Base-by-base conservation (phyloP, 2,113 vertebrate genomes). In the Bagarius yarrelli region DNA sequence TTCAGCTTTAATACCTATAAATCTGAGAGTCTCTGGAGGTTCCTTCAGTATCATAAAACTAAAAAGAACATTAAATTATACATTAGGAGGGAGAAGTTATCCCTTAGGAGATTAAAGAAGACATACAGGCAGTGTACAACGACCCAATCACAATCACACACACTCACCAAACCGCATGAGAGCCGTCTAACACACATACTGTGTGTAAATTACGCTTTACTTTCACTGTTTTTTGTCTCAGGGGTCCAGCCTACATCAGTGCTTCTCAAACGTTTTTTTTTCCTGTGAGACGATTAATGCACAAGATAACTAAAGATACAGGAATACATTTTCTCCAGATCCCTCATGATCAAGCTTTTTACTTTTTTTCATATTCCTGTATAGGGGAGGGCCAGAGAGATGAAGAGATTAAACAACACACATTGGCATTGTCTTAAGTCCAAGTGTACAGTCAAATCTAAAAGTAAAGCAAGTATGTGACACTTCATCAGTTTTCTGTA, bases 31-130 rank as follows among this genome's bases (percentile, higher is more conserved):
- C 59, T 52, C 23, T 52, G 44, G n/a, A 61, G 74, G 19, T 40
- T 73, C 50, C 25, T 53, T 15, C 15, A 60, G 50, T 23, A 47
- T 67, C 19, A 16, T 40, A 52, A 40, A 15, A 30, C 57, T 44
- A n/a, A n/a, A 19, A 61, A 55, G 61, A 14, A 44, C 66, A 82
- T 70, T 30, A 12, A 9, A 30, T n/a, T 63, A 30, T 63, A 63
- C 15, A 25, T 64, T 21, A 69, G 47, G 66, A 76, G 34, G 30
- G 76, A 66, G 73, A 71, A 61, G 75, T 72, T 30, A 12, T 82
- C 76, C 75, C 73, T 66, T 70, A 82, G 70, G 81, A 85, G 80
- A 82, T 79, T 82, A 79, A 59, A 79, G 61, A 69, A 71, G 36
- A 47, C 60, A 59, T 69, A 73, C 67, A 67, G 40, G 30, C 57